phyloP scores from a whole-genome alignment of 2,888 invertebrate species.

The Taenaris catops region DNA sequence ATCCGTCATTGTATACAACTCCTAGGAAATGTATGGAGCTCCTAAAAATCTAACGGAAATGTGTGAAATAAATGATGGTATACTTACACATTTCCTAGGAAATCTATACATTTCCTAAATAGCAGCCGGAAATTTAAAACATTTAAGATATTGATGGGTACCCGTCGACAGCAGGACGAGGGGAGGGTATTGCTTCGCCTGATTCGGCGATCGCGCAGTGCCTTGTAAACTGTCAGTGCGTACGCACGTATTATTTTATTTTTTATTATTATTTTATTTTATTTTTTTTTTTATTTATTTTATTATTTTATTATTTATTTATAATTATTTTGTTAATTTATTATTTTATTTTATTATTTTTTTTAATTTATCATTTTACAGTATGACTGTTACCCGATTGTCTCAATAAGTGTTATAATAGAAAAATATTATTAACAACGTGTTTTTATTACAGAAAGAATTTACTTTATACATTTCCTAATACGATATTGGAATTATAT shows the following conservation, averaged over 20 bases:
- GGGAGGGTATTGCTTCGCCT: constrained; percentile 10
- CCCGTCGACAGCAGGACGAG: constrained; percentile 7
- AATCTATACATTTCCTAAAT: constrained; percentile 16
- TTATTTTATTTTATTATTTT: too few relatives aligned
- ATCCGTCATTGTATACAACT: constrained; percentile 12
- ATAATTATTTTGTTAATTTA: too few relatives aligned
- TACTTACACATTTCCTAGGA: constrained; percentile 10
- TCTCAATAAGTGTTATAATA: too few relatives aligned
- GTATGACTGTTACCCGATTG: too few relatives aligned
- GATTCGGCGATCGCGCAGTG: constrained; percentile 1
- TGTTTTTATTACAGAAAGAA: background rate
- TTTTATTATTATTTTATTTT: too few relatives aligned
- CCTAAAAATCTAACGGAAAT: constrained; percentile 15
- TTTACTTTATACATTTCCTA: background rate
- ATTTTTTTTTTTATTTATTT: too few relatives aligned
- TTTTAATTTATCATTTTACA: too few relatives aligned
- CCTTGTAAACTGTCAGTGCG: too few relatives aligned
- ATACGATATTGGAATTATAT: background rate
- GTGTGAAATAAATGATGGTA: constrained; percentile 12
- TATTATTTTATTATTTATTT: too few relatives aligned
- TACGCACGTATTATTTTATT: too few relatives aligned
- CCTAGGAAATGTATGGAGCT: constrained; percentile 13
- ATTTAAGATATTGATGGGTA: constrained; percentile 5
- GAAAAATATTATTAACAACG: background rate
- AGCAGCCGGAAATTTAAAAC: constrained; percentile 14